Evolutionary conservation across 2,888 invertebrate genomes (phyloP).

Genomic region (Cybosia mesomella): DNA sequence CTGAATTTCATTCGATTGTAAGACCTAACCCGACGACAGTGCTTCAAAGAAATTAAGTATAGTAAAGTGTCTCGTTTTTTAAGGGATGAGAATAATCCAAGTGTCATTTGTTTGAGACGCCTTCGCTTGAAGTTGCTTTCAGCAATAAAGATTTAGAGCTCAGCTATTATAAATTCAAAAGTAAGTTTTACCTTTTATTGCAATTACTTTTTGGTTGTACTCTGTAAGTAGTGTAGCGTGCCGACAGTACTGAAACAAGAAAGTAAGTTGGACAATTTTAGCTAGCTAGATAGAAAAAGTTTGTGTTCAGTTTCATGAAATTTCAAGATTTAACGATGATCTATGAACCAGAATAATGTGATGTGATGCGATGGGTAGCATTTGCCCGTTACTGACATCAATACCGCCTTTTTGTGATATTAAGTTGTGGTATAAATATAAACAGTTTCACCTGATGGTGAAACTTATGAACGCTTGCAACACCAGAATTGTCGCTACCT

Average conservation of each 20-base stretch:
- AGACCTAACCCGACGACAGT: background rate
- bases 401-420: too few species aligned
- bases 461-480: too few species aligned
- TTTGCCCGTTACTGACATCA: too few species aligned
- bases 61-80: conserved; percentile 9
- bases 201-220: background rate
- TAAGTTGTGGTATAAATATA: too few species aligned
- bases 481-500: too few species aligned
- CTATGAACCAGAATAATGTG: too few species aligned
- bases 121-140: conserved; percentile 2
- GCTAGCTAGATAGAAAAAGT: too few species aligned
- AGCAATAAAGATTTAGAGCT: background rate
- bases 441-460: too few species aligned
- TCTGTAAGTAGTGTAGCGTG: background rate
- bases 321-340: too few species aligned
- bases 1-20: background rate
- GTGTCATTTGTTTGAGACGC: conserved; percentile 10
- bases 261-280: background rate
- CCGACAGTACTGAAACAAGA: background rate
- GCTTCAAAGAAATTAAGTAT: conserved; percentile 10
- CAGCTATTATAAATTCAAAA: conserved; percentile 4
- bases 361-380: too few species aligned
- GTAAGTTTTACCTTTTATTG: background rate
- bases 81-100: conserved; percentile 12
- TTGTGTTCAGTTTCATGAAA: too few species aligned